phyloP scores from a whole-genome alignment of 2,888 invertebrate species.

The Homarus gammarus region DNA sequence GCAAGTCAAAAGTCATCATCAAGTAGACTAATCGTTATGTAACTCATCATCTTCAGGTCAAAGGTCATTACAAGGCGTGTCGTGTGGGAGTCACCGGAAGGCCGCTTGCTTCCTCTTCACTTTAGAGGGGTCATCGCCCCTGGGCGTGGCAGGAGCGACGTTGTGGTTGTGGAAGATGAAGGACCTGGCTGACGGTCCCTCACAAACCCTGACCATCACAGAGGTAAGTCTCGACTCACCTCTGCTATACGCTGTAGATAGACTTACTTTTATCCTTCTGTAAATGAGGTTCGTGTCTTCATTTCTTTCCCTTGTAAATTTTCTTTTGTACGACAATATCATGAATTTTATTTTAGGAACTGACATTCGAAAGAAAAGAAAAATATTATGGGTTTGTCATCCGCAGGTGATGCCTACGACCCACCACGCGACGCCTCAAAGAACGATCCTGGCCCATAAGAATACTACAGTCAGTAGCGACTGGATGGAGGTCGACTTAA shows the following conservation, averaged over 20 bases:
- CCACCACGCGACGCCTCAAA: neutral
- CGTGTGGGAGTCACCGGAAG: neutral
- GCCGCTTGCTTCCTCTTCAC: slow-evolving; percentile 32
- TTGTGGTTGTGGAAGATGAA: slow-evolving; percentile 38
- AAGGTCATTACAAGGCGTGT: too few species aligned
- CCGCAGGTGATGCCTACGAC: neutral
- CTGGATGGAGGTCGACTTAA: slow-evolving; percentile 36
- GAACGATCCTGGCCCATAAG: neutral
- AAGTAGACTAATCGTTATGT: too few species aligned
- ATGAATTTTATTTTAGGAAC: neutral
- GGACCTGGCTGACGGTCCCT: neutral
- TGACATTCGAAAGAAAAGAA: neutral
- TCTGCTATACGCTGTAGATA: neutral
- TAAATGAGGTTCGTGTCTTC: neutral
- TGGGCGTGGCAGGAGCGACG: neutral
- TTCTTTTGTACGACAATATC: neutral
- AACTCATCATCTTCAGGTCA: too few species aligned
- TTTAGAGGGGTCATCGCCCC: neutral
- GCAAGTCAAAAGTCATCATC: too few species aligned
- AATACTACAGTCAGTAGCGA: neutral
- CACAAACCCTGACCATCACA: slow-evolving; percentile 1
- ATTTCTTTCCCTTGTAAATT: neutral
- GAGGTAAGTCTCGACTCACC: neutral
- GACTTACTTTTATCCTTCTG: neutral
- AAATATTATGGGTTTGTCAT: too few species aligned